Conservation (phyloP, 2,113 vertebrate genomes). For the Nannospalax galili region DNA sequence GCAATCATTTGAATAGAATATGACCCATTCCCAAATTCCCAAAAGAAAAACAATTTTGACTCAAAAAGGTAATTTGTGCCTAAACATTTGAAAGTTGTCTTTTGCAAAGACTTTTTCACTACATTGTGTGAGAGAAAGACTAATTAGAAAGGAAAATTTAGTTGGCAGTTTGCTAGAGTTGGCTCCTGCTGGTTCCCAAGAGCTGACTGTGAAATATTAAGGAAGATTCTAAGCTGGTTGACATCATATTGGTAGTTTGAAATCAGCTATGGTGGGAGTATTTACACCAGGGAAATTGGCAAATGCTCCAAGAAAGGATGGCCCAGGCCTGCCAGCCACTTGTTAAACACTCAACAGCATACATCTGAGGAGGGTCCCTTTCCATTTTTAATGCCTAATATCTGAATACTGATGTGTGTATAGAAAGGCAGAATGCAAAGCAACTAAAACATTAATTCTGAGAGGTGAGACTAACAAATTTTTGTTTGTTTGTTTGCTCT, state of each 20-base stretch:
- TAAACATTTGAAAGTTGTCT: no score
- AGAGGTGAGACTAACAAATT: neutral
- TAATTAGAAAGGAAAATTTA: constrained; percentile 20
- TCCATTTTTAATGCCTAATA: neutral
- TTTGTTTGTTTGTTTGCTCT: neutral
- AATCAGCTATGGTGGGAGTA: neutral
- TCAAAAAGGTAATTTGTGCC: constrained; percentile 25
- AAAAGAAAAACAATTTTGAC: constrained; percentile 54
- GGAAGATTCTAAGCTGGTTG: constrained; percentile 20
- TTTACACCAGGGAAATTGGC: constrained; percentile 49
- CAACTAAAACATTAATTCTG: constrained; percentile 32
- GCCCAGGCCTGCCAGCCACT: neutral
- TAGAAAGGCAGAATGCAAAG: constrained; percentile 20
- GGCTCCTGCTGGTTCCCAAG: neutral
- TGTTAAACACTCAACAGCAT: neutral
- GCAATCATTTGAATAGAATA: neutral
- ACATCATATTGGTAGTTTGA: neutral
- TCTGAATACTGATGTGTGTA: neutral
- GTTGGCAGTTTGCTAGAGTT: neutral
- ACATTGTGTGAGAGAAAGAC: neutral
- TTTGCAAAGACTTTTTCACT: neutral
- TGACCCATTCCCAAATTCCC: neutral
- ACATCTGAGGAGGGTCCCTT: neutral
- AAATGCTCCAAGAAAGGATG: neutral
- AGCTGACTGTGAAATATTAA: constrained; percentile 4